Base-by-base conservation (phyloP, 2,888 invertebrate genomes). In the Melinopterus prodromus region DNA sequence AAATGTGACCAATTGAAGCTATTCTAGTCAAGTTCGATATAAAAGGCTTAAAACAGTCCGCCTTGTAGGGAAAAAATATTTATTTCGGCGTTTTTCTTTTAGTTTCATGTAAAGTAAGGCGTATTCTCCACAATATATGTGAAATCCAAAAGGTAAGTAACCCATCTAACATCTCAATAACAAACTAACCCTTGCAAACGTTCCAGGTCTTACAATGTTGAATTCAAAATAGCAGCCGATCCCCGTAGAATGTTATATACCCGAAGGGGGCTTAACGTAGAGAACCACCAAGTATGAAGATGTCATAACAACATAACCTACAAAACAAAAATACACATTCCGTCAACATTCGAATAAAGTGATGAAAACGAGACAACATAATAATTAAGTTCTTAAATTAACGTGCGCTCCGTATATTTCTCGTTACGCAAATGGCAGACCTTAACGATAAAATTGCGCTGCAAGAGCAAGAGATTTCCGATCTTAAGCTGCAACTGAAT, bases 401-500 rank as follows among this genome's bases (percentile, higher is more conserved):
- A 26, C 1, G 26, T 26, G 26, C 26, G 26, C 26, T 26, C 26
- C 3, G 3, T 53, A 53, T 53, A 53, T 12, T 53, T 53, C 53
- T 53, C 53, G 53, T 15, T 70, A 14, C 71, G 14, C 69, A 69
- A 69, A 79, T 86, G 85, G 82, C 84, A n/a, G 87, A 86, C 76
- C 75, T 84, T n/a, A 83, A 81, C 80, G 86, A 86, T 37, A 85
- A 85, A 83, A 72, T 86, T 37, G 81, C 82, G 76, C 80, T 84
- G 36, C 84, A 84, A 76, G 86, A 86, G 80, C 85, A 86, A 81
- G 86, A 87, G 82, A 85, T 80, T 15, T 81, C 78, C 35, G 80
- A 84, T 69, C 82, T 88, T 69, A 87, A 86, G 80, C 81, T 88
- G n/a, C 86, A 88, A 81, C 72, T 88, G 15, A 88, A 88, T 83